Base-by-base conservation (phyloP, 2,888 invertebrate species). In the Tuta absoluta region DNA sequence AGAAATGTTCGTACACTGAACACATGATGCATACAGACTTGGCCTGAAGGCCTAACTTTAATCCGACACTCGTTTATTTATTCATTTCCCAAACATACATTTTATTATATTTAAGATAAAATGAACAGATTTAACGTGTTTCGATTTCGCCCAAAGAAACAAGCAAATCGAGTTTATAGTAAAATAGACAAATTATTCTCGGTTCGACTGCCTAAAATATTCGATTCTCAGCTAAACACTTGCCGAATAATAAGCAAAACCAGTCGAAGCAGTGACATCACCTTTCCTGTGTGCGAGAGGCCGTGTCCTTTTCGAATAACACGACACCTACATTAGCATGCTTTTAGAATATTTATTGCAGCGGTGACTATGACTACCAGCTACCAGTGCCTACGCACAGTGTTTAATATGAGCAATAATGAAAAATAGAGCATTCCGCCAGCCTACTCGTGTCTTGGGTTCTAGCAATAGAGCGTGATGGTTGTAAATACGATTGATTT, bases 221-320 rank as follows among this genome's bases (percentile, higher is more conserved):
- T 85, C 76, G 76, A 69, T 75, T 82, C 74, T 82, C 71, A 67
- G 77, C 75, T 73, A 81, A 82, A 83, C 84, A 81, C 83, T 78
- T 73, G 77, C 74, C 81, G 87, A 89, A 90, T 89, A 86, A 84
- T 87, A 89, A 89, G 81, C 75, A 77, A 87, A 89, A 67, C 89
- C 87, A 87, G 91, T 91, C 82, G 81, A 83, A 81, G 77, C 73
- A 84, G 86, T 91, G 91, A 91, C 91, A 91, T 91, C 91, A 91
- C 73, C 90, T 86, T 89, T 88, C 87, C 87, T 86, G 83, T 84
- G 77, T 79, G 79, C 77, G 79, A 77, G 82, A 84, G 84, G 82
- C 81, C 84, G 74, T 77, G 85, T 89, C 85, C 85, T 88, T 85
- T 83, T 78, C 62, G 45, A 66, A 64, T 66, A 59, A 49, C 61